phyloP scores from a whole-genome alignment of 2,797 vertebrate genomes.

The Staurois parvus region DNA sequence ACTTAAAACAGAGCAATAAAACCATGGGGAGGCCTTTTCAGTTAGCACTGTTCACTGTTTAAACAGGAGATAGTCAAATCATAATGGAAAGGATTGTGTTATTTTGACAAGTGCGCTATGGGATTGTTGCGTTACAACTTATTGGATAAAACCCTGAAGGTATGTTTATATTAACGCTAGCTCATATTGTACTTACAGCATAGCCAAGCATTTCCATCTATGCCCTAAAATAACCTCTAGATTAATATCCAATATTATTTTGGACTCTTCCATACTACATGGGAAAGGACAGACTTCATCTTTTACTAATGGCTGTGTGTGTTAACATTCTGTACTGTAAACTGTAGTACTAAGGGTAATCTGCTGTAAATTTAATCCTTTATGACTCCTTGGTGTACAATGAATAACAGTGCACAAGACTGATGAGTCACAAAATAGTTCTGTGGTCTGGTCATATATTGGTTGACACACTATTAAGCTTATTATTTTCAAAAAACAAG shows the following conservation, averaged over 20 bases:
- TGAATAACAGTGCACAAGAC: slow-evolving; percentile 1
- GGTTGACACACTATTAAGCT: not conserved
- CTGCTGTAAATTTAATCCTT: not conserved
- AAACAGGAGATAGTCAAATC: not conserved
- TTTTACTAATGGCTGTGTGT: not conserved
- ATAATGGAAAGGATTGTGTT: slow-evolving; percentile 2
- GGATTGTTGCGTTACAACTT: not conserved
- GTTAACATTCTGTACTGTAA: not conserved
- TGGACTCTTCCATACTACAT: not conserved
- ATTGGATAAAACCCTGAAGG: not conserved
- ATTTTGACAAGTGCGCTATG: not conserved
- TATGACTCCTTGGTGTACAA: slow-evolving; percentile 1
- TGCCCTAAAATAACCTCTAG: slow-evolving; percentile 8
- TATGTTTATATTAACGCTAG: slow-evolving; percentile 10
- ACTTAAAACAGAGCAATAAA: not conserved
- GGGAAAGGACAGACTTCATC: not conserved
- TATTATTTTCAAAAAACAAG: not conserved
- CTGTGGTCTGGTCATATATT: not conserved
- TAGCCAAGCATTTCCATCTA: not conserved
- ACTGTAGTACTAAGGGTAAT: not conserved
- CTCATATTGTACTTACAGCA: not conserved
- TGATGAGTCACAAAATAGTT: not conserved
- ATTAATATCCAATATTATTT: not conserved
- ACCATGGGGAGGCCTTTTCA: not conserved
- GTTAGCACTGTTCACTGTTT: slow-evolving; percentile 12